Evolutionary conservation across 2,113 vertebrate genomes (phyloP).

Genomic region (Limanda limanda): DNA sequence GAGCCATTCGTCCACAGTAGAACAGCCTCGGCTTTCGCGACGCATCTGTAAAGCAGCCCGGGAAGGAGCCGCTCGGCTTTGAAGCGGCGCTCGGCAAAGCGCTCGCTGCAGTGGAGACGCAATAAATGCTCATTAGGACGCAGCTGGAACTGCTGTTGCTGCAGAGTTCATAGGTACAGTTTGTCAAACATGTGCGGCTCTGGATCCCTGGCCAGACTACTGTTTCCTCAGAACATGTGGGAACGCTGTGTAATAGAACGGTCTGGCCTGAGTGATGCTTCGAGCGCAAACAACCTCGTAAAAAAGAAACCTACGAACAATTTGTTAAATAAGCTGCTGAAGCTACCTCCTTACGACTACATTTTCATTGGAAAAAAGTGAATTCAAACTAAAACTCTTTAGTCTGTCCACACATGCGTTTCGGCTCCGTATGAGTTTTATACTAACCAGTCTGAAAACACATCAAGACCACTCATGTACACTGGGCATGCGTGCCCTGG

Average conservation of each 20-base stretch:
- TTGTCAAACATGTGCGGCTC: constrained; percentile 75
- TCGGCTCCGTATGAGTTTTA: too few species aligned
- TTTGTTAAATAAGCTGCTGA: not conserved
- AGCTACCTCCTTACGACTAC: too few species aligned
- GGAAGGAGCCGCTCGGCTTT: constrained; percentile 84
- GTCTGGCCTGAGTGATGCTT: constrained; percentile 34
- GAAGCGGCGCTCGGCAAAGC: constrained; percentile 79
- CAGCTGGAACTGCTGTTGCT: constrained; percentile 70
- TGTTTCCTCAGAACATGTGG: constrained; percentile 71
- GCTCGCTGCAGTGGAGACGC: constrained; percentile 71
- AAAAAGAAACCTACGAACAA: not conserved
- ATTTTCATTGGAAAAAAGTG: too few species aligned
- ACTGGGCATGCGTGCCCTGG: not conserved
- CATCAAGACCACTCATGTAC: not conserved
- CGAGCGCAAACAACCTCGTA: constrained; percentile 41
- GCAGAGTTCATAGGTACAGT: constrained; percentile 68
- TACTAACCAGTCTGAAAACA: not conserved
- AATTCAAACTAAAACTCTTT: too few species aligned
- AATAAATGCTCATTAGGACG: constrained; percentile 84
- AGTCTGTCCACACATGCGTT: not conserved
- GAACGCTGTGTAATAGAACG: constrained; percentile 59
- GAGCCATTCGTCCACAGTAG: constrained; percentile 85
- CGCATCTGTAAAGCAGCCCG: constrained; percentile 86
- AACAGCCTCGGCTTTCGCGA: constrained; percentile 87
- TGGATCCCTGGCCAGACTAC: constrained; percentile 76